Percentiles rank a stretch among this genome's conserved stretches.
phyloP scores from a whole-genome alignment of 2,888 invertebrate genomes.

The Diarsia mendica region DNA sequence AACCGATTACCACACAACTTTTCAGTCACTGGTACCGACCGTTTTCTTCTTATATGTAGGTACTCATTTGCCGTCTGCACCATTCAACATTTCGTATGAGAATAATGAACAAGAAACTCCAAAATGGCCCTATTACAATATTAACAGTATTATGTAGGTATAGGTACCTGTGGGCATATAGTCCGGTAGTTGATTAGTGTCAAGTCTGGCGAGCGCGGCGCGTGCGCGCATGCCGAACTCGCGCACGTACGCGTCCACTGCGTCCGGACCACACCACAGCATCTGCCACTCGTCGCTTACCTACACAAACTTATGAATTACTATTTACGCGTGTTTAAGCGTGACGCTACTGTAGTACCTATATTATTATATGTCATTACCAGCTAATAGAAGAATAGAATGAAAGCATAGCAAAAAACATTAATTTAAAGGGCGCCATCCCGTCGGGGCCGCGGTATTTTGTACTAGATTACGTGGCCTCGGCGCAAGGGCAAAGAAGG shows the following conservation, averaged over 20 bases:
- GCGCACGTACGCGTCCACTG: slow-evolving; percentile 77
- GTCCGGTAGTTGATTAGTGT: slow-evolving; percentile 50
- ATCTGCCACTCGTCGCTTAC: slow-evolving; percentile 84
- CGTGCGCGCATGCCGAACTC: slow-evolving; percentile 82
- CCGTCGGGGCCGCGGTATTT: too few species aligned
- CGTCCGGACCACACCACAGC: slow-evolving; percentile 80
- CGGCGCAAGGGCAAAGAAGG: too few species aligned
- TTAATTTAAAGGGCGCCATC: too few species aligned
- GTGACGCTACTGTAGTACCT: background rate
- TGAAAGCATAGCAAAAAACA: too few species aligned
- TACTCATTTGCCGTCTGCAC: too few species aligned
- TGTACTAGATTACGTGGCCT: too few species aligned
- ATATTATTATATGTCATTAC: too few species aligned
- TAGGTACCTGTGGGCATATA: slow-evolving; percentile 77
- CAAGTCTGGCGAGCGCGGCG: slow-evolving; percentile 73
- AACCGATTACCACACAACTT: too few species aligned
- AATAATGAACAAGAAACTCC: background rate
- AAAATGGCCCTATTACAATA: background rate
- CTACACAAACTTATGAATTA: slow-evolving; percentile 64
- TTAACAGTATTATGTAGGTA: background rate
- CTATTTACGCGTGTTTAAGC: background rate
- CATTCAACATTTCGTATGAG: too few species aligned
- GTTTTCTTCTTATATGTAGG: too few species aligned
- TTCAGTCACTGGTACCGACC: too few species aligned
- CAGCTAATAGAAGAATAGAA: too few species aligned